Evolutionary conservation across 2,797 vertebrate genomes (phyloP).

Genomic region (Craterocephalus amniculus): DNA sequence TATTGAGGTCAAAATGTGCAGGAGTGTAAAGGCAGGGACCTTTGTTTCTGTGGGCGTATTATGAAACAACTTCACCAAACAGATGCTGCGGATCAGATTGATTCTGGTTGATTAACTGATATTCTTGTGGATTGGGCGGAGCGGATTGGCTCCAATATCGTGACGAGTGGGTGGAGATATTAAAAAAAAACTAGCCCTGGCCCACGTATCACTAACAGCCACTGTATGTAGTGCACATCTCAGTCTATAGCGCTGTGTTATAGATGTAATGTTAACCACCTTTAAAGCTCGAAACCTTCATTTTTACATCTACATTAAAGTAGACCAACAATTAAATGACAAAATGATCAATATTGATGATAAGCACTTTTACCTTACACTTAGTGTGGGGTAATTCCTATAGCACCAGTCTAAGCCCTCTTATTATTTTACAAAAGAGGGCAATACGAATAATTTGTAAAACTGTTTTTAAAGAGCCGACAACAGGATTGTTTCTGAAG

Average conservation of each 20-base stretch:
- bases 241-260: background rate
- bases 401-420: too few species aligned
- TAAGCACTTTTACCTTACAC: slow-evolving; percentile 1
- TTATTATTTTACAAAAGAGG: too few species aligned
- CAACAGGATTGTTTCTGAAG: too few species aligned
- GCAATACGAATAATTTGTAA: too few species aligned
- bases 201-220: background rate
- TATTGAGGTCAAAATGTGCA: slow-evolving; percentile 12
- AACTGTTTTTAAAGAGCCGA: too few species aligned
- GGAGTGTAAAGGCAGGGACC: slow-evolving; percentile 42
- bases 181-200: slow-evolving; percentile 2
- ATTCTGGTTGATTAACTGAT: background rate
- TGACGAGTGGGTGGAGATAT: background rate
- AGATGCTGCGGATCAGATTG: background rate
- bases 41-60: slow-evolving; percentile 61
- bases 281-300: background rate
- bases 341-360: too few species aligned
- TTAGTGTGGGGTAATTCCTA: too few species aligned
- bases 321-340: background rate
- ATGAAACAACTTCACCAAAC: slow-evolving; percentile 43
- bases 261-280: background rate
- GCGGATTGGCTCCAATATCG: background rate
- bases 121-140: background rate
- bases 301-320: background rate
- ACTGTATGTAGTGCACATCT: background rate